phyloP scores from a whole-genome alignment of 2,797 vertebrate genomes.

The Chiropotes sagulatus region DNA sequence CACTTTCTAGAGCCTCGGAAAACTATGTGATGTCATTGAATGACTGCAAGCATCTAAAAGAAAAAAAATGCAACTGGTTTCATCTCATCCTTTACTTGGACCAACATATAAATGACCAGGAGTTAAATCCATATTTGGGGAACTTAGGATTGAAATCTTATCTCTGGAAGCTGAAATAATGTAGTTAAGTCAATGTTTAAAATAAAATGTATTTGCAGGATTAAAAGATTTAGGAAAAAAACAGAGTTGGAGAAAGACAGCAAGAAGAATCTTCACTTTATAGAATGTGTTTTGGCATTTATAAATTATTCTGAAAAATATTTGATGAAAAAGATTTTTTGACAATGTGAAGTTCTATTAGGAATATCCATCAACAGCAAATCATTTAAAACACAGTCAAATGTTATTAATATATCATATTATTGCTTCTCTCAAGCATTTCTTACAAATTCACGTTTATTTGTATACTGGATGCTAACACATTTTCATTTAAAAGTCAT shows the following conservation, averaged over 20 bases:
- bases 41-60: conserved; percentile 7
- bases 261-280: neutral
- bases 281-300: neutral
- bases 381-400: neutral
- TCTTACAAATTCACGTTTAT: neutral
- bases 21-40: neutral
- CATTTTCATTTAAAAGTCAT: neutral
- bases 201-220: neutral
- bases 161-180: neutral
- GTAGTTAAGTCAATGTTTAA: neutral
- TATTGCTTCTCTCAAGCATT: neutral
- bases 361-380: neutral
- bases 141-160: neutral
- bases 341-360: neutral
- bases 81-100: neutral
- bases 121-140: neutral
- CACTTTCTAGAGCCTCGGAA: neutral
- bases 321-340: neutral
- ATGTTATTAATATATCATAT: neutral
- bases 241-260: neutral
- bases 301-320: neutral
- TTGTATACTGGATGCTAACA: neutral
- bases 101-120: conserved; percentile 11
- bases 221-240: neutral
- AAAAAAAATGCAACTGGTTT: neutral